These are phyloP conservation scores for Brachylomia viminalis DNA, from an alignment of 2,888 invertebrate species.

Conservation along the genomic window DNA sequence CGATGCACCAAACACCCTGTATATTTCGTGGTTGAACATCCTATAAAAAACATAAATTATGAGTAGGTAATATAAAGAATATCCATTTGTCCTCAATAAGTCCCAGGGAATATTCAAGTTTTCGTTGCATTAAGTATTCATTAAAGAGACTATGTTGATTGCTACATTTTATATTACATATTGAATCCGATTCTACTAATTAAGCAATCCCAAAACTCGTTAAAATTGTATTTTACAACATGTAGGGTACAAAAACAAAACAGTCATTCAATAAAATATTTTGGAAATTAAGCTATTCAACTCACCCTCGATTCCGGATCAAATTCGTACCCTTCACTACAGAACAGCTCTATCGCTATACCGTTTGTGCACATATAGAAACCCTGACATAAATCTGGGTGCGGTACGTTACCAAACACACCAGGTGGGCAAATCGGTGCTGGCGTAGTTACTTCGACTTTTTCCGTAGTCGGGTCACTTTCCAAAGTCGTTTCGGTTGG, in stretches of 20 bases:
- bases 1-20: too few relatives aligned
- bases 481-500: constrained; percentile 16
- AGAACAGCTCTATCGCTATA: constrained; percentile 8
- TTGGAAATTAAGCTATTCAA: background rate
- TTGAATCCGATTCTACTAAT: background rate
- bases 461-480: constrained; percentile 1
- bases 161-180: background rate
- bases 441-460: constrained; percentile 10
- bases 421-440: constrained; percentile 26
- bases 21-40: too few relatives aligned
- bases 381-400: constrained; percentile 40
- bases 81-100: background rate
- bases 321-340: constrained; percentile 35
- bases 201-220: background rate
- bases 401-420: constrained; percentile 28
- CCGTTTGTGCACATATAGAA: constrained; percentile 48
- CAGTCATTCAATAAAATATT: background rate
- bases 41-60: too few relatives aligned
- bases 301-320: constrained; percentile 18
- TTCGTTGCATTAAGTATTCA: too few relatives aligned
- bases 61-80: too few relatives aligned
- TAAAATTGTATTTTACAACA: background rate
- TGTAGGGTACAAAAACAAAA: background rate
- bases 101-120: background rate
- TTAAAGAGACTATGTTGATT: too few relatives aligned